Base-by-base conservation (phyloP, 2,888 invertebrate species). In the Osmoderma eremita region DNA sequence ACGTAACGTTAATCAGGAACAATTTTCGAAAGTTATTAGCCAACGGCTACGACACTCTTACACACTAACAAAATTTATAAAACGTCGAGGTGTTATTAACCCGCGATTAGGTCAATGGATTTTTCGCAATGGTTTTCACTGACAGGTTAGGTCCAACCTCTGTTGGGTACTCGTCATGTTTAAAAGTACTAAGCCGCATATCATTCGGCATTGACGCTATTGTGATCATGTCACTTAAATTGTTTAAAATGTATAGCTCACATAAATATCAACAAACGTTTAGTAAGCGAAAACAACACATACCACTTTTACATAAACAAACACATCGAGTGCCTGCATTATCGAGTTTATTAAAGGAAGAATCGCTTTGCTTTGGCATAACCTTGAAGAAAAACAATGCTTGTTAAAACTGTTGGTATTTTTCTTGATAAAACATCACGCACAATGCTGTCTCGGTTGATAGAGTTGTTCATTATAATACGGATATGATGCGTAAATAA, bases 71-170 rank as follows among this genome's bases (percentile, higher is more conserved):
- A n/a, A 53, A 53, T 53, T 17, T n/a, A 13, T 15, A 36, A 38
- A 53, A 58, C 42, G 17, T 24, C n/a, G 41, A 58, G 15, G 45
- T 58, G 58, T 58, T 58, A 42, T 58, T 58, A 42, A 58, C 58
- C 58, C 53, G 17, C 45, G 58, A 58, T 42, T 58, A 42, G 58
- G 58, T 58, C 58, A 58, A 58, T 58, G 58, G 58, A 42, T 42
- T 58, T 30, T 58, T 58, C 45, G 42, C 58, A 38, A 53, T 38
- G 13, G 45, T 58, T 58, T 58, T 58, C 58, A 58, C 58, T 24
- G 45, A 20, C 30, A 30, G 30, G 8, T 10, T 10, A 6, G 10
- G 10, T 30, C 30, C 8, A 30, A 30, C 8, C 30, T 30, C 30
- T 30, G 2, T n/a, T n/a, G n/a, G n/a, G n/a, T n/a, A n/a, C 30